Evolutionary conservation across 2,797 vertebrate species (phyloP).

Genomic region (Falco berigora): DNA sequence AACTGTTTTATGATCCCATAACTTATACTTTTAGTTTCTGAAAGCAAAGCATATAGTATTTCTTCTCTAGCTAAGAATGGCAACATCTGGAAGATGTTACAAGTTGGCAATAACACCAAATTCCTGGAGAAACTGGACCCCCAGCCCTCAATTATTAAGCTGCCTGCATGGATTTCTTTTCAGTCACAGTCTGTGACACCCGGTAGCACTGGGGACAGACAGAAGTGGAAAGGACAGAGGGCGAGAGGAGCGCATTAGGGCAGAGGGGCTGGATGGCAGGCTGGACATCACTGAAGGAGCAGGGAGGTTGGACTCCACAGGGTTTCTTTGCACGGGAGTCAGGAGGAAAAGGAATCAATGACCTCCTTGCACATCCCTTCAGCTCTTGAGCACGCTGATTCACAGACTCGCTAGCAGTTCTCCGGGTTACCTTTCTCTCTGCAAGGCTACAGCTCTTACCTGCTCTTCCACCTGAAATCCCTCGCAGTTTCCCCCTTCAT

Average conservation of each 20-base stretch:
- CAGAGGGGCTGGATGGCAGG: background rate
- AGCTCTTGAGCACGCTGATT: background rate
- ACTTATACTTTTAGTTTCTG: background rate
- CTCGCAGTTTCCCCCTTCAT: background rate
- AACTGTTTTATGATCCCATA: background rate
- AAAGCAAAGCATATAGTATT: background rate
- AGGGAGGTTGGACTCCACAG: background rate
- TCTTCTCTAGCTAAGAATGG: background rate
- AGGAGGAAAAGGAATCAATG: background rate
- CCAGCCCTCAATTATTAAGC: background rate
- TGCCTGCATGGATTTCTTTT: background rate
- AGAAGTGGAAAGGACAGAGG: background rate
- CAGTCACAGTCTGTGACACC: background rate
- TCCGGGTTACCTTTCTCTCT: background rate
- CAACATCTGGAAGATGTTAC: background rate
- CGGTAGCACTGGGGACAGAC: background rate
- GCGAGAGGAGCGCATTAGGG: background rate
- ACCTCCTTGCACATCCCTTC: background rate
- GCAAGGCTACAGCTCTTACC: background rate
- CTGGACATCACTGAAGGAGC: rapidly evolving
- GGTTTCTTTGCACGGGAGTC: background rate
- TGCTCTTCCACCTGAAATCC: background rate
- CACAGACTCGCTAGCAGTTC: background rate
- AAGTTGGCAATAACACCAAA: background rate
- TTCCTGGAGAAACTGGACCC: background rate